Base-by-base conservation (phyloP, 2,113 vertebrate species). In the Tyto alba region DNA sequence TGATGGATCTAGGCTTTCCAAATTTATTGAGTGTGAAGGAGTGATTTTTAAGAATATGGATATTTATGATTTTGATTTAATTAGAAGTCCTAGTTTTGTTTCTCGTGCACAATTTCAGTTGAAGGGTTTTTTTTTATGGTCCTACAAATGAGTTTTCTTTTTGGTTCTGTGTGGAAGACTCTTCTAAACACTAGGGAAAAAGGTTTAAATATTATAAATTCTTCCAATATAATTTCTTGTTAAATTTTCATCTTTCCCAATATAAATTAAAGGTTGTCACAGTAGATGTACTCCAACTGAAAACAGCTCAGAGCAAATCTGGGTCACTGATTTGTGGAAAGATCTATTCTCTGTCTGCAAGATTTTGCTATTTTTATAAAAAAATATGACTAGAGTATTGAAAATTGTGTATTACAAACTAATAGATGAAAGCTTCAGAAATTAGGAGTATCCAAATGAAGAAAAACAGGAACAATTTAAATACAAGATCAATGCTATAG, bases 291-390 rank as follows among this genome's bases (percentile, higher is more conserved):
- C 7, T 79, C 47, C 27, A 50, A 73, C 69, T 63, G 76, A 94
- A 96, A 93, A 93, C 34, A 89, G 41, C 62, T 93, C 88, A 69
- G 29, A 95, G 32, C 43, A 89, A 90, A 95, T 85, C 73, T 93
- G 66, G 88, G 83, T 68, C 89, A 38, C 43, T 60, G 92, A 85
- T 91, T 82, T 87, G n/a, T 88, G 47, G 78, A 26, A 84, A 83
- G 63, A 93, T 91, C 87, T 83, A 67, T 60, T 91, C 57, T 75
- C 55, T 85, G 20, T 88, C 79, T 93, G 47, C 38, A 52, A 23
- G 11, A 74, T 92, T 95, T 67, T 43, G 41, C n/a, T 93, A 48
- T 74, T 80, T 88, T 81, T 90, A 89, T 93, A 90, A 90, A 88
- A 80, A 96, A 34, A 55, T 43, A 10, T 25, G 50, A 81, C 40